These are phyloP conservation scores for Epicampocera succincta DNA, from an alignment of 2,888 invertebrate genomes.

Conservation along the genomic window DNA sequence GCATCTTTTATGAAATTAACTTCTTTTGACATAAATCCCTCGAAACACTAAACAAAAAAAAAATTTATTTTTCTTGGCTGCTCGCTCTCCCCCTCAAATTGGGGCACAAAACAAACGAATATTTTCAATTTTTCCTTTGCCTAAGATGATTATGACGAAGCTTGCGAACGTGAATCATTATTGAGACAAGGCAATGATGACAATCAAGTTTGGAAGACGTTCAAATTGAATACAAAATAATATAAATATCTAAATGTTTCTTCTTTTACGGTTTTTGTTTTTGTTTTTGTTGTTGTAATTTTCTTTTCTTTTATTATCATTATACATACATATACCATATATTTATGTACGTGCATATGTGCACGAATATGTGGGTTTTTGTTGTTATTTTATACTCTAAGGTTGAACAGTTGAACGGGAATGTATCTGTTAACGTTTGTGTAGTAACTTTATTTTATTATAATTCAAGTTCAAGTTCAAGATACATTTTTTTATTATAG, in stretches of 20 bases:
- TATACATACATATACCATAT: too few species aligned
- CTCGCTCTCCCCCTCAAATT: conserved; percentile 1
- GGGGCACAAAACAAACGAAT: background rate
- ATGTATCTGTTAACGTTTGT: conserved; percentile 50
- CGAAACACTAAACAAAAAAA: background rate
- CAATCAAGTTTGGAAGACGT: conserved; percentile 46
- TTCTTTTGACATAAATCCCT: background rate
- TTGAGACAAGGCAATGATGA: conserved; percentile 13
- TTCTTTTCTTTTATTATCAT: conserved; percentile 56
- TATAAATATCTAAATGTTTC: conserved; percentile 50
- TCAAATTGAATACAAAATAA: conserved; percentile 24
- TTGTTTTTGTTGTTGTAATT: conserved; percentile 37
- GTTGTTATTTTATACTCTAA: conserved; percentile 16
- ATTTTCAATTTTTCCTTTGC: conserved; percentile 3
- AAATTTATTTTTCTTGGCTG: conserved; percentile 4
- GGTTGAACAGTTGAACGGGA: conserved; percentile 25
- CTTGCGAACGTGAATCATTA: conserved; percentile 31
- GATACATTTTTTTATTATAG: conserved; percentile 53
- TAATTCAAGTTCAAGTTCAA: conserved; percentile 68
- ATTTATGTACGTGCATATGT: too few species aligned
- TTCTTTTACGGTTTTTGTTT: too few species aligned
- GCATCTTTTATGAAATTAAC: background rate
- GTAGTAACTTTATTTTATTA: conserved; percentile 56
- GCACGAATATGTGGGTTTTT: conserved; percentile 13
- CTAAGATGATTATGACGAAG: background rate